These are phyloP conservation scores for Eupeodes luniger DNA, from an alignment of 2,888 invertebrate species.

Conservation along the genomic window DNA sequence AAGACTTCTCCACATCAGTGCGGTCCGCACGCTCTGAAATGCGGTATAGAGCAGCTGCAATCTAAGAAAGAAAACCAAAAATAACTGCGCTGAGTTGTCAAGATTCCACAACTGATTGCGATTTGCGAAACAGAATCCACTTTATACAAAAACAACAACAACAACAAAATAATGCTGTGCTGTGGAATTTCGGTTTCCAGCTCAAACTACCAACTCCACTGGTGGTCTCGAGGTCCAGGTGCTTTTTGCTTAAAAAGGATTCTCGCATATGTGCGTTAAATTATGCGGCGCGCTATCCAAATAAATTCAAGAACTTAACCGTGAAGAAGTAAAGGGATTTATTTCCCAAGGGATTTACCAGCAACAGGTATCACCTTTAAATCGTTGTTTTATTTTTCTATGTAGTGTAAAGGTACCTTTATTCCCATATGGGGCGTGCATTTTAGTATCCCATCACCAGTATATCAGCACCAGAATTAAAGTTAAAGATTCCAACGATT, in stretches of 20 bases:
- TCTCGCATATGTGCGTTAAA: conserved; percentile 48
- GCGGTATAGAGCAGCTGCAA: conserved; percentile 67
- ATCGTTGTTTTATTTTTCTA: conserved; percentile 21
- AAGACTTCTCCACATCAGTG: conserved; percentile 2
- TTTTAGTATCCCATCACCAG: not conserved
- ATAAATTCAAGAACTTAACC: conserved; percentile 70
- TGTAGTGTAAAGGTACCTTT: not conserved
- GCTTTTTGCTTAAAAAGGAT: conserved; percentile 33
- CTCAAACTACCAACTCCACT: conserved; percentile 2
- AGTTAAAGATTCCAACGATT: conserved; percentile 60
- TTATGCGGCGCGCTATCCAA: conserved; percentile 31
- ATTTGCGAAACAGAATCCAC: conserved; percentile 43
- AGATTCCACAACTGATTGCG: conserved; percentile 65
- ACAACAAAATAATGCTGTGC: conserved; percentile 20
- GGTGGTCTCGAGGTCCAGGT: conserved; percentile 75
- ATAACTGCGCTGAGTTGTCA: conserved; percentile 58
- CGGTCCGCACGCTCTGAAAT: conserved; percentile 35
- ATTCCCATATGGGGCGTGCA: conserved; percentile 64
- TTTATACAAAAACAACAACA: not conserved
- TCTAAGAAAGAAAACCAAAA: conserved; percentile 20
- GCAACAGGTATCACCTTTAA: conserved; percentile 62
- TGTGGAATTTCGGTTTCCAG: conserved; percentile 37
- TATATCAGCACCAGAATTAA: conserved; percentile 16
- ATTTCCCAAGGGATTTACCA: conserved; percentile 62
- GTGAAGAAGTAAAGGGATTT: conserved; percentile 60